A percentile compares a stretch with the other conserved stretches of the same genome.
These are phyloP conservation scores for Sebastes goodei DNA, from an alignment of 2,797 vertebrate species.

Conservation along the genomic window DNA sequence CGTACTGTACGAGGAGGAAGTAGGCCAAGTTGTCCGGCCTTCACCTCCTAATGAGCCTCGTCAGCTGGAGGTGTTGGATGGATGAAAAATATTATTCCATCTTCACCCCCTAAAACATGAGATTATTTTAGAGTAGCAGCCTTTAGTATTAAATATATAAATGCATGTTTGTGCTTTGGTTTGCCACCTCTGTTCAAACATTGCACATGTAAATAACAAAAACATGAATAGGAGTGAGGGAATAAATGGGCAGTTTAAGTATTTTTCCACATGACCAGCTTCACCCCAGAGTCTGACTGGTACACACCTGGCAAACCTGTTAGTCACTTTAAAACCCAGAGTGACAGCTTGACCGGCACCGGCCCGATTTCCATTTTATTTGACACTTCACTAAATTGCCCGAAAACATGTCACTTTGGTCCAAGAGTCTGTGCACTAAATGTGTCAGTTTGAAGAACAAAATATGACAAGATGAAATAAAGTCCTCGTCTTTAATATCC, in stretches of 20 bases:
- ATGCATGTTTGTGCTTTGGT: slow-evolving; percentile 6
- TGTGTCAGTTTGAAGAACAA: slow-evolving; percentile 40
- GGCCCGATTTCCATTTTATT: slow-evolving; percentile 32
- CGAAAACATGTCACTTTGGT: slow-evolving; percentile 20
- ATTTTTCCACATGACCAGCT: slow-evolving; percentile 46
- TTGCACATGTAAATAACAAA: background rate
- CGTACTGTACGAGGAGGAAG: slow-evolving; percentile 10
- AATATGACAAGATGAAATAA: slow-evolving; percentile 43
- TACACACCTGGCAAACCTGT: slow-evolving; percentile 38
- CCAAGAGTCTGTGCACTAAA: slow-evolving; percentile 21
- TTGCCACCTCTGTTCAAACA: slow-evolving; percentile 16
- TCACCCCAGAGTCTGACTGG: slow-evolving; percentile 5
- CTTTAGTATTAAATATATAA: slow-evolving; percentile 8
- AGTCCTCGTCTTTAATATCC: slow-evolving; percentile 65
- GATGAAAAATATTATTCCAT: slow-evolving; percentile 36
- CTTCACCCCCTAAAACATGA: background rate
- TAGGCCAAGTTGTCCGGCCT: slow-evolving; percentile 4
- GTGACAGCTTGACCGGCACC: slow-evolving; percentile 18
- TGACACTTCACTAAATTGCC: slow-evolving; percentile 25
- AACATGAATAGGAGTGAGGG: background rate
- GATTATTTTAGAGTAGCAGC: background rate
- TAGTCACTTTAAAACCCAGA: slow-evolving; percentile 13
- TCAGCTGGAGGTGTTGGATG: slow-evolving; percentile 27
- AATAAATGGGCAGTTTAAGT: background rate
- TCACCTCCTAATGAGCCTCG: slow-evolving; percentile 31